Percentiles rank a stretch among this genome's conserved stretches.
Conservation (phyloP, 1,140 invertebrate genomes). For the Gerris buenoi region DNA sequence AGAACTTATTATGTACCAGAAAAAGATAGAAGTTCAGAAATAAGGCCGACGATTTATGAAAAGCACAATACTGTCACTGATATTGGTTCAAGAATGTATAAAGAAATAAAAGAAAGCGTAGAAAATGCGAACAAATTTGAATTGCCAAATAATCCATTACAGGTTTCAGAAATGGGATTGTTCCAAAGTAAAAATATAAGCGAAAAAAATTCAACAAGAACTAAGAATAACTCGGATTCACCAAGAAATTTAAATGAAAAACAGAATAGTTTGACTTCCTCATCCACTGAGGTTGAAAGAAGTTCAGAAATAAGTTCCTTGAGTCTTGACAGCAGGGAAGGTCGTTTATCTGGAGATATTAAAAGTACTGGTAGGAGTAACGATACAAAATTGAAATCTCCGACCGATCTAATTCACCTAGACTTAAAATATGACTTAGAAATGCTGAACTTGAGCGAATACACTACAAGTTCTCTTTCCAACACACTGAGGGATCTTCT, state of each 20-base stretch:
- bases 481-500: not conserved
- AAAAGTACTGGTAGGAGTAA: not conserved
- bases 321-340: not conserved
- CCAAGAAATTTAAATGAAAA: too few species aligned
- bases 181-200: too few species aligned
- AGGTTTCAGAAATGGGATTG: too few species aligned
- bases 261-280: not conserved
- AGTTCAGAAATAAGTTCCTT: not conserved
- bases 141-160: too few species aligned
- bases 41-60: not conserved
- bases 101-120: too few species aligned
- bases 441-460: not conserved
- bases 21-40: not conserved
- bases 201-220: too few species aligned
- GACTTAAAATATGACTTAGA: not conserved
- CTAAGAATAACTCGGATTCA: too few species aligned
- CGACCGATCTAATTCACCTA: too few species aligned
- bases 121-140: too few species aligned
- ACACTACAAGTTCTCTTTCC: not conserved
- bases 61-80: not conserved
- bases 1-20: not conserved
- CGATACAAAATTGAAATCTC: too few species aligned
- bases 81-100: too few species aligned
- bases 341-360: not conserved
- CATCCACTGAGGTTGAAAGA: not conserved